Evolutionary conservation across 2,797 vertebrate genomes (phyloP), one percentile per base, ranked within the genome.

Genomic region (Amazona finschi): DNA sequence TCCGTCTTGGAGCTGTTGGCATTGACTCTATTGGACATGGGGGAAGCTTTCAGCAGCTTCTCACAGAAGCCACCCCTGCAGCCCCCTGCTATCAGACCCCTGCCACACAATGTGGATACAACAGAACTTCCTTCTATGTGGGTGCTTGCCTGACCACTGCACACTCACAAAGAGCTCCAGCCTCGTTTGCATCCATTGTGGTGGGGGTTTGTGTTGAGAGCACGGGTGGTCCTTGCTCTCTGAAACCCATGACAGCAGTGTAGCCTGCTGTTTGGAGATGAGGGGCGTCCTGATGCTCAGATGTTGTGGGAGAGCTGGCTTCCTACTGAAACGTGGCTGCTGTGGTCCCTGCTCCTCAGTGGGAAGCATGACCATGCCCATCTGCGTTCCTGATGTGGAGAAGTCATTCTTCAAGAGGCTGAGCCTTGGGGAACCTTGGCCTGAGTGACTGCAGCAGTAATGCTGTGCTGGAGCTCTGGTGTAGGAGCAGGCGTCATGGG

Each of bases 151-250:
- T 57, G 20, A 90, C 50, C 31, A 30, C 44, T 17, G 2, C 5
- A 24, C 1, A 0, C 19, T 38, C 12, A 0, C 30, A 12, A 52
- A 5, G 2, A 75, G 69, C 57, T 86, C 12, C 12, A 19, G 16
- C 41, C 41, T 36, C 11, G 13, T 64, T 58, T 39, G 20, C 11
- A 3, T 12, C 25, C 15, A 0, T 19, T 20, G 2, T 7, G 11
- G 27, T 12, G 49, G 39, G n/a, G 39, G 36, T 7, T 15, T 6
- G 0, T 0, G 0, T 7, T 24, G 44, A 25, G 28, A 46, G 41
- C 50, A 13, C 0, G 1, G 13, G 30, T 47, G 16, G 44, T 49
- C 18, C 47, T 61, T 41, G 25, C n/a, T 55, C 25, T 43, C 44
- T 17, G 46, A 60, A 79, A 57, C 22, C 18, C 25, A 3, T 2